Base-by-base conservation (phyloP, 2,888 invertebrate genomes). In the Leptopilina syphax region DNA sequence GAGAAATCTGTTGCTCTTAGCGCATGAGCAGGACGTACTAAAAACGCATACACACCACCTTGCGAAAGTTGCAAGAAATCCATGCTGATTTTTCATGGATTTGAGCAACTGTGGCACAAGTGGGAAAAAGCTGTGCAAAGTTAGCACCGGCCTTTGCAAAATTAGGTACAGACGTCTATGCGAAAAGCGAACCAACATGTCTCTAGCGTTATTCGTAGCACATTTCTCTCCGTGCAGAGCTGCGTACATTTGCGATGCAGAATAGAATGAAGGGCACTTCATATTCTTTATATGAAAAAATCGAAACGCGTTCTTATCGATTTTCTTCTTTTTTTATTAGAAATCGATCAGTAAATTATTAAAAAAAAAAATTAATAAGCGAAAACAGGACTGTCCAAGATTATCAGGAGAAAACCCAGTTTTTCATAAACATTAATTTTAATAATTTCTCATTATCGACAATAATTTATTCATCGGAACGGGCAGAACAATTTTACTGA, bases 321-420 rank as follows among this genome's bases (percentile, higher is more conserved):
- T 63, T 63, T 7, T 63, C 24, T 9, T 63, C 7, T 24, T 24
- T 18, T 63, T 63, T 63, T 63, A 63, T 73, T 10, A 60, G 2
- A 18, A 66, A 68, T 73, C 60, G 27, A 73, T 54, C 44, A 8
- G 44, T 60, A n/a, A 44, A 70, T 27, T 13, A 41, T 50, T 3
- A 44, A 78, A 67, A 67, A 77, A 44, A 44, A 44, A 44, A 44
- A 44, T 44, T 44, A 54, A 57, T 12, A 76, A 27, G 67, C 65
- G n/a, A 44, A 41, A 18, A 82, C 88, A 90, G 89, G 89, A 89
- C 89, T 89, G 88, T 89, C 86, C 89, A 90, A 89, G 88, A 83
- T 88, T 87, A 89, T 83, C 85, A 82, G 68, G 80, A 50, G 77
- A 12, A 76, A 77, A 47, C 63, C 27, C n/a, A 73, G 34, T 57